Base-by-base conservation (phyloP, 2,113 vertebrate genomes). In the Poeciliopsis occidentalis region DNA sequence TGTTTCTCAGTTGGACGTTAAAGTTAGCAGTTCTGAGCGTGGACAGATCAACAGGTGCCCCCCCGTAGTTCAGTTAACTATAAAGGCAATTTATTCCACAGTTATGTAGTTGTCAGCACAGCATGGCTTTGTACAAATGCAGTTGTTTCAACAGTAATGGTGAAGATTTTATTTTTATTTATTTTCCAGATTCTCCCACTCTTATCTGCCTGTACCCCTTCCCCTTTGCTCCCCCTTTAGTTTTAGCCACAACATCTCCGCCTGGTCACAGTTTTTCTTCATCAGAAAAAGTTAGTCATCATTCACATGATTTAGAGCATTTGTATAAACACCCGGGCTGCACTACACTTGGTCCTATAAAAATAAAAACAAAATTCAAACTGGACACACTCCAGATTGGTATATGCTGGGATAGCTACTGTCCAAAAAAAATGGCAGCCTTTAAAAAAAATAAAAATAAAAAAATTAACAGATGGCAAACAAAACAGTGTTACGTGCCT, bases 301-400 rank as follows among this genome's bases (percentile, higher is more conserved):
- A 89, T 92, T 90, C 84, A 87, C 86, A 90, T 94, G 94, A 91
- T 94, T 92, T 93, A 93, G 82, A 92, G 94, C 92, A 95, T 91
- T 89, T 95, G 94, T 85, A 92, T 79, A 94, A 95, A 90, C 84
- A 93, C 93, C 92, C 88, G 92, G 94, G 94, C 94, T 95, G 95
- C 89, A 91, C 94, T 95, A 95, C 94, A 96, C 95, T 97, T 98
- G 97, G 96, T 99, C 97, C 96, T 95, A 97, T 94, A 64, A 78
- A 88, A n/a, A n/a, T n/a, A n/a, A n/a, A n/a, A n/a, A n/a, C n/a
- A n/a, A n/a, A n/a, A n/a, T n/a, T n/a, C n/a, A n/a, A n/a, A n/a
- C n/a, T n/a, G n/a, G n/a, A n/a, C n/a, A n/a, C n/a, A n/a, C n/a
- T n/a, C n/a, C n/a, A 60, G 95, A 91, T 94, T 94, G 92, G 95